phyloP scores from a whole-genome alignment of 1,140 invertebrate species.

The Eriocheir sinensis region DNA sequence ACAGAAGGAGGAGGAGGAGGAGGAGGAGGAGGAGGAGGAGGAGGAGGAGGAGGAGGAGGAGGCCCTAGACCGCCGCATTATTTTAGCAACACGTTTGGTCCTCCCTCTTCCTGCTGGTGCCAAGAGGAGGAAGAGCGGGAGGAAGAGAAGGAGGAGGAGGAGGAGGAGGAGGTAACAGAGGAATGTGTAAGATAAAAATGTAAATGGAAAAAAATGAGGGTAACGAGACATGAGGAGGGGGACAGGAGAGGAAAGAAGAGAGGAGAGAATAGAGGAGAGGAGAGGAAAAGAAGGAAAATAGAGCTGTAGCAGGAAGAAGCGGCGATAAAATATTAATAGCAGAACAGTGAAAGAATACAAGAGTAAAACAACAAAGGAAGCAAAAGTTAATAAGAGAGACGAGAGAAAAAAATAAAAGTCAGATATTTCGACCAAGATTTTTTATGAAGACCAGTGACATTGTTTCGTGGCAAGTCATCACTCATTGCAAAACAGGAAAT shows the following conservation, averaged over 20 bases:
- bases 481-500: too few relatives aligned
- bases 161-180: neutral
- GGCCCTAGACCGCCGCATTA: neutral
- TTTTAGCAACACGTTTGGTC: neutral
- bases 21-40: neutral
- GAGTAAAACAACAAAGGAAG: too few relatives aligned
- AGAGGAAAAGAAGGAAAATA: neutral
- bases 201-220: neutral
- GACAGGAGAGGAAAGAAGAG: too few relatives aligned
- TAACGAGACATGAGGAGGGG: neutral
- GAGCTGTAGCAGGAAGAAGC: too few relatives aligned
- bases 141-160: neutral
- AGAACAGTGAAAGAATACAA: too few relatives aligned
- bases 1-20: neutral
- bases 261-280: too few relatives aligned
- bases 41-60: neutral
- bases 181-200: neutral
- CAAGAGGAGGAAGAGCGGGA: slow-evolving; percentile 13
- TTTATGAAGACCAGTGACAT: too few relatives aligned
- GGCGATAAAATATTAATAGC: too few relatives aligned
- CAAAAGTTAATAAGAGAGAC: too few relatives aligned
- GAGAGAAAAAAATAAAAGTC: too few relatives aligned
- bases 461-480: too few relatives aligned
- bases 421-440: too few relatives aligned
- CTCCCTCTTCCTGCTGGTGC: neutral